A percentile compares a stretch with the other conserved stretches of the same genome.
These are phyloP conservation scores for Pipra filicauda DNA, from an alignment of 2,113 vertebrate species.

Conservation along the genomic window DNA sequence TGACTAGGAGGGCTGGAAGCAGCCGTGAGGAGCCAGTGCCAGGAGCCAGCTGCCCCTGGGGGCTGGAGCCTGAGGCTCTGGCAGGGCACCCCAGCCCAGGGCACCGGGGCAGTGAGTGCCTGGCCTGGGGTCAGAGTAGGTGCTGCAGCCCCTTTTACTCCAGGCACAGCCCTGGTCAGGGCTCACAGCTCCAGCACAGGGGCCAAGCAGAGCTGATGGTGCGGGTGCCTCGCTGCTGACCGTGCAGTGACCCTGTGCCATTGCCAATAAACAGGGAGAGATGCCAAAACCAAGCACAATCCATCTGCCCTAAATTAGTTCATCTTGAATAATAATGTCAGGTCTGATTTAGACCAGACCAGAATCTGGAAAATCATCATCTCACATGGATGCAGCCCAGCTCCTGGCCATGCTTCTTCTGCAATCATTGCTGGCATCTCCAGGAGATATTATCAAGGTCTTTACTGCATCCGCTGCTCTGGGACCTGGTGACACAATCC, in stretches of 20 bases:
- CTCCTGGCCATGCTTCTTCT: background rate
- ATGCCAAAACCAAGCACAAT: background rate
- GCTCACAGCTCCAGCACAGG: background rate
- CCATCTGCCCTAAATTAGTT: constrained; percentile 16
- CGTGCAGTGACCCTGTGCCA: background rate
- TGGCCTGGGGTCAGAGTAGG: background rate
- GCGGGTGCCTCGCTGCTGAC: fast-evolving
- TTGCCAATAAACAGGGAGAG: background rate
- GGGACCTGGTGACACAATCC: background rate
- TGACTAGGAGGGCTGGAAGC: background rate
- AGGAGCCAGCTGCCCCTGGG: background rate
- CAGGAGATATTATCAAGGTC: background rate
- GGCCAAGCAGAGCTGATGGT: background rate
- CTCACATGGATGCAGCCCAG: background rate
- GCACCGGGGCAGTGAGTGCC: background rate
- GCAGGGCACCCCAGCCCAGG: background rate
- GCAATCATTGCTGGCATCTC: background rate
- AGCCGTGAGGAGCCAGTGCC: background rate
- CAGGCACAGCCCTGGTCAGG: background rate
- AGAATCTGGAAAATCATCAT: background rate
- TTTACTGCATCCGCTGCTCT: background rate
- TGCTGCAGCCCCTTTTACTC: background rate
- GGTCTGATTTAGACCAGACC: constrained; percentile 5
- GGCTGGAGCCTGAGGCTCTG: background rate
- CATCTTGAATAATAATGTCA: background rate